These are phyloP conservation scores for Tipula vernalis DNA, from an alignment of 2,888 invertebrate genomes.

Conservation along the genomic window DNA sequence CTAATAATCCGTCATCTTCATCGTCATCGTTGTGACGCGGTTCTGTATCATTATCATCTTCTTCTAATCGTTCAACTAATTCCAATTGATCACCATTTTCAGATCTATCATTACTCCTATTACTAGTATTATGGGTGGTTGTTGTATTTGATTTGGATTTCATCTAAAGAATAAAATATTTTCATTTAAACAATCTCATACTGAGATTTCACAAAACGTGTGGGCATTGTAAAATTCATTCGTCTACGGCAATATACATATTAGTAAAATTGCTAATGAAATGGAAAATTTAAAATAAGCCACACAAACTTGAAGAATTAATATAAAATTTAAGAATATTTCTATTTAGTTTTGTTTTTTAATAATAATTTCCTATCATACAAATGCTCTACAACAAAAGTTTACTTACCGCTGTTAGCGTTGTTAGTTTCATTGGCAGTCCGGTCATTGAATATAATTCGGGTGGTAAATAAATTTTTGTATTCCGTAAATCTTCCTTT, in stretches of 20 bases:
- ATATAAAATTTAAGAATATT: no score
- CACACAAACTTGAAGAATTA: no score
- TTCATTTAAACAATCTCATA: not conserved
- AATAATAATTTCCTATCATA: not conserved
- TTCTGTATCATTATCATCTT: not conserved
- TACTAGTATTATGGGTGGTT: not conserved
- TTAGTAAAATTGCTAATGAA: no score
- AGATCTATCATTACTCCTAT: not conserved
- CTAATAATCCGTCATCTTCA: not conserved
- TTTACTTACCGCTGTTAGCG: not conserved
- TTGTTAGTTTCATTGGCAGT: not conserved
- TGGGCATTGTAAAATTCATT: no score
- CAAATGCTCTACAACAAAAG: not conserved
- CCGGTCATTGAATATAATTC: conserved; percentile 35
- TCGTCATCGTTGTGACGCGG: not conserved
- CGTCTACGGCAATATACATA: no score
- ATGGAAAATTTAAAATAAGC: no score
- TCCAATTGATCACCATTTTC: conserved; percentile 6
- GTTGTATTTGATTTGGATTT: not conserved
- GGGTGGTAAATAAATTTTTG: conserved; percentile 66
- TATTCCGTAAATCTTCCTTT: conserved; percentile 57
- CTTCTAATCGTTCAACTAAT: conserved; percentile 6
- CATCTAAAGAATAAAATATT: not conserved
- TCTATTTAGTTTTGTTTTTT: no score
- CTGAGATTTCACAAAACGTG: no score